Conservation (phyloP, 2,797 vertebrate genomes). For the Myotis daubentonii region DNA sequence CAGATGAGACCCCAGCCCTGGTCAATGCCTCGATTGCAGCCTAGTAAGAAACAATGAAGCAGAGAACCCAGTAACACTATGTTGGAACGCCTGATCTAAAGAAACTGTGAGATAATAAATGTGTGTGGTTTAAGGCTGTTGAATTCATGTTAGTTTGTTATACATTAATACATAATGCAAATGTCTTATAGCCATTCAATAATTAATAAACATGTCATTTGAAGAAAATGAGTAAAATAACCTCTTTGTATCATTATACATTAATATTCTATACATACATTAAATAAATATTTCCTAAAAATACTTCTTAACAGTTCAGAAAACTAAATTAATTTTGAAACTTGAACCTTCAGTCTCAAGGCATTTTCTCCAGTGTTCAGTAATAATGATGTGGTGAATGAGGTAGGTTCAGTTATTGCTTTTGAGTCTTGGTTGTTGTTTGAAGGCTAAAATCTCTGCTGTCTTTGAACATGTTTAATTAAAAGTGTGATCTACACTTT, state of each 20-base stretch:
- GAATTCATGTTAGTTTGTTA: background rate
- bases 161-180: background rate
- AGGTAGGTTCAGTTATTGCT: background rate
- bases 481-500: constrained; percentile 63
- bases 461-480: constrained; percentile 67
- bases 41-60: background rate
- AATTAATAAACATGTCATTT: background rate
- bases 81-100: background rate
- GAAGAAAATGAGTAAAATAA: constrained; percentile 11
- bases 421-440: constrained; percentile 43
- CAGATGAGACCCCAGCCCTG: background rate
- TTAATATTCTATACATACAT: background rate
- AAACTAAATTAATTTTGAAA: constrained; percentile 54
- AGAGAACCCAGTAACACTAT: background rate
- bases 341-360: background rate
- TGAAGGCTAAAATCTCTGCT: constrained; percentile 23
- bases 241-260: background rate
- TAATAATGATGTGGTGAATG: background rate
- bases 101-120: background rate
- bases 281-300: background rate
- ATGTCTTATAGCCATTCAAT: background rate
- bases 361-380: background rate
- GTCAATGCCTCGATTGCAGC: background rate
- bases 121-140: background rate
- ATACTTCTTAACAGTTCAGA: background rate